These are phyloP conservation scores for Anarsia innoxiella DNA, from an alignment of 2,888 invertebrate species.

Conservation along the genomic window DNA sequence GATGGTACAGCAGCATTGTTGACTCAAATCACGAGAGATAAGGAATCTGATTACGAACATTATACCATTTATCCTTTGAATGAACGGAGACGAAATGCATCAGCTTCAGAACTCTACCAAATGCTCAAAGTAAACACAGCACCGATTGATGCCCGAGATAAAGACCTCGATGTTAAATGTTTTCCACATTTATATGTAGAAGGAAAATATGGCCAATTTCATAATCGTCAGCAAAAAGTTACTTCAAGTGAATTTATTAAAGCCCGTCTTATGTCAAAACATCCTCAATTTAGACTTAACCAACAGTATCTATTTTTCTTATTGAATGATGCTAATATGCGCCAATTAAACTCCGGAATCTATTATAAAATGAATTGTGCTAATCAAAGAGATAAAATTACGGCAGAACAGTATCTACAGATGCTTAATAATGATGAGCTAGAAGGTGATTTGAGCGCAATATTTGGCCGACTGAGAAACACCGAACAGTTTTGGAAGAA, in stretches of 20 bases:
- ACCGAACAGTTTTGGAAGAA: slow-evolving; percentile 25
- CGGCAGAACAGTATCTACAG: slow-evolving; percentile 24
- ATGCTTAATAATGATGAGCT: slow-evolving; percentile 23
- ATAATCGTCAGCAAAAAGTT: slow-evolving; percentile 16
- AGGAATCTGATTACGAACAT: slow-evolving; percentile 14
- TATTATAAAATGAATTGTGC: slow-evolving; percentile 25
- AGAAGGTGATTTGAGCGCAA: slow-evolving; percentile 24
- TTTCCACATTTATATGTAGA: slow-evolving; percentile 18
- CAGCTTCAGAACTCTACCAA: slow-evolving; percentile 19
- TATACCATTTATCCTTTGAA: slow-evolving; percentile 18
- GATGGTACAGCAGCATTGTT: slow-evolving; percentile 1
- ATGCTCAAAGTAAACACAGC: slow-evolving; percentile 20
- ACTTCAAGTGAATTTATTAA: slow-evolving; percentile 19
- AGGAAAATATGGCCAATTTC: slow-evolving; percentile 23
- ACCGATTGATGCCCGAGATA: slow-evolving; percentile 17
- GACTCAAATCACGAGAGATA: slow-evolving; percentile 13
- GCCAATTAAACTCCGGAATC: slow-evolving; percentile 23
- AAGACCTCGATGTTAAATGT: slow-evolving; percentile 17
- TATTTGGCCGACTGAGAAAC: slow-evolving; percentile 27
- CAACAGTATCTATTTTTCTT: slow-evolving; percentile 17
- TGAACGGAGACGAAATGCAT: slow-evolving; percentile 15
- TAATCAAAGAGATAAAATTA: slow-evolving; percentile 20
- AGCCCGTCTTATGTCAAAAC: slow-evolving; percentile 17
- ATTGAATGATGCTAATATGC: slow-evolving; percentile 17
- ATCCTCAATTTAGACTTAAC: slow-evolving; percentile 16